Conservation (phyloP, 2,113 vertebrate genomes). For the Tachysurus fulvidraco region DNA sequence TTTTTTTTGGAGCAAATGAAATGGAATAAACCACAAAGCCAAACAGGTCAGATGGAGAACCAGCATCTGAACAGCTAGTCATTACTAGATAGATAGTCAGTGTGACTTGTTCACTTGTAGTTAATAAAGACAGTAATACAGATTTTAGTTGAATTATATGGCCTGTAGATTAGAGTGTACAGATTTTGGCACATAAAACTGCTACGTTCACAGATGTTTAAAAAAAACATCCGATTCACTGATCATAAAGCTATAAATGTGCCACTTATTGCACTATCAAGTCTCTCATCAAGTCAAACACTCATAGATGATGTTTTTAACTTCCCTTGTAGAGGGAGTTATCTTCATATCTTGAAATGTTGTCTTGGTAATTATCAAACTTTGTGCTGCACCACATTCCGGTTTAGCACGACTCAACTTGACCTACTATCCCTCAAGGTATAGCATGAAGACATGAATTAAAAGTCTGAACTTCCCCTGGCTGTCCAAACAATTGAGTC, state of each 20-base stretch:
- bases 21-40: neutral
- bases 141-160: neutral
- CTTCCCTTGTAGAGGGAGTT: neutral
- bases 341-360: neutral
- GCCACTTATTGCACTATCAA: neutral
- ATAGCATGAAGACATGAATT: neutral
- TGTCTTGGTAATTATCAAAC: neutral
- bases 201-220: constrained; percentile 24
- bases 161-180: neutral
- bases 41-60: neutral
- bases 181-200: constrained; percentile 1
- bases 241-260: constrained; percentile 36
- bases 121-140: neutral
- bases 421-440: neutral
- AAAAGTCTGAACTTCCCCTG: neutral
- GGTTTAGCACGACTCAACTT: neutral
- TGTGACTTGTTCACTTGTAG: neutral
- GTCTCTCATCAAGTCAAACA: neutral
- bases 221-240: constrained; percentile 29
- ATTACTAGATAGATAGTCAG: neutral
- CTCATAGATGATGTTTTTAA: neutral
- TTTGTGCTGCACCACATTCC: neutral
- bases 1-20: neutral
- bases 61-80: neutral
- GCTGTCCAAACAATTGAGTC: neutral